phyloP scores from a whole-genome alignment of 2,797 vertebrate genomes.

The Aphelocoma californica region DNA sequence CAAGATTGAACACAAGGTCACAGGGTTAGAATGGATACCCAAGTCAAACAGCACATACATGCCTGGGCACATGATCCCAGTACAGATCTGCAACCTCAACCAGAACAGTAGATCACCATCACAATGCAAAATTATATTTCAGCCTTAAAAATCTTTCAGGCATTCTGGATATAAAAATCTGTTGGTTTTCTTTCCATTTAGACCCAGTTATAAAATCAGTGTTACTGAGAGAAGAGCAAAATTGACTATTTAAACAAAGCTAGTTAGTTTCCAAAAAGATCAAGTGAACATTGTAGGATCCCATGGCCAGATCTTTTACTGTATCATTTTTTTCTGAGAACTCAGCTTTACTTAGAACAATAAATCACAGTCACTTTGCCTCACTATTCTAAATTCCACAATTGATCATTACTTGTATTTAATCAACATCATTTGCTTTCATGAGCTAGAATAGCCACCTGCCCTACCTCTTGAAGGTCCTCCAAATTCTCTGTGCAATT shows the following conservation, averaged over 20 bases:
- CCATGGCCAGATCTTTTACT: neutral
- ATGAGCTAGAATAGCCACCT: neutral
- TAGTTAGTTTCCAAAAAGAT: neutral
- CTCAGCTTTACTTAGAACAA: neutral
- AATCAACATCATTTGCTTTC: neutral
- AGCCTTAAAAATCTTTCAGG: neutral
- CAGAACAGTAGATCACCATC: neutral
- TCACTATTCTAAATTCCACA: neutral
- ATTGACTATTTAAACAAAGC: neutral
- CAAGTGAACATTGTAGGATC: neutral
- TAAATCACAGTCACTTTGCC: neutral
- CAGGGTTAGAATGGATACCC: neutral
- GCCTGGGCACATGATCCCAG: accelerated
- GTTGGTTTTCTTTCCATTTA: neutral
- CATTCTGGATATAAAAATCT: neutral
- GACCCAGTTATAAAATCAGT: neutral
- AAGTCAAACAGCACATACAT: neutral
- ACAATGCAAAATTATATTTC: neutral
- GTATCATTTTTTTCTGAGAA: neutral
- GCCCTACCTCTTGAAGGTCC: neutral
- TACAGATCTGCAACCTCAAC: neutral
- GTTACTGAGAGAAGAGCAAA: neutral
- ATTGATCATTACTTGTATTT: neutral
- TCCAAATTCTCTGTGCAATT: neutral
- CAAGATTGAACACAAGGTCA: neutral